Conservation (phyloP, 2,888 invertebrate genomes). For the Lasioglossum zephyrum region DNA sequence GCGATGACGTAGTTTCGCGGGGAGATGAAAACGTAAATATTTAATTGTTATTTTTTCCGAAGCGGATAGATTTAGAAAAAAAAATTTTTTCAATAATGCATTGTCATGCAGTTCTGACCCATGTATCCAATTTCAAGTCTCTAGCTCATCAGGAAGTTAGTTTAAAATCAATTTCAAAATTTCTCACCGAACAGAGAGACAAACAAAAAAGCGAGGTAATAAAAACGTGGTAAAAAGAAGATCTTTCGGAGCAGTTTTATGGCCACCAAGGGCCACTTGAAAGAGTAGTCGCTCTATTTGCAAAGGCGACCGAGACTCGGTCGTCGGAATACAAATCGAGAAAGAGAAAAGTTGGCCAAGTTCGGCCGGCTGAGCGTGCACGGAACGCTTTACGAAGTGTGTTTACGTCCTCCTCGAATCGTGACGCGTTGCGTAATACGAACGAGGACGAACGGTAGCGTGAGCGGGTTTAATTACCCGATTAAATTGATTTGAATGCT, state of each 20-base stretch:
- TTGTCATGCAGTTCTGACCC: too few relatives aligned
- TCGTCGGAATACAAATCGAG: background rate
- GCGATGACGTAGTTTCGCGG: too few relatives aligned
- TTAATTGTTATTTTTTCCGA: too few relatives aligned
- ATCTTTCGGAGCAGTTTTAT: background rate
- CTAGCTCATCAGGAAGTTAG: too few relatives aligned
- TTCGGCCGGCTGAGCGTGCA: background rate
- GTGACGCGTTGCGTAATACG: slow-evolving; percentile 43
- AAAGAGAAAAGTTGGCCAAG: background rate
- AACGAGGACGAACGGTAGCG: slow-evolving; percentile 41
- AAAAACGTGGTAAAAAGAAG: background rate
- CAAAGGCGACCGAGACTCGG: background rate
- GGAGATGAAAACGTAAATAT: too few relatives aligned
- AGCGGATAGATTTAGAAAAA: too few relatives aligned
- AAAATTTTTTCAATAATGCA: too few relatives aligned
- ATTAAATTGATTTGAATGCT: slow-evolving; percentile 51
- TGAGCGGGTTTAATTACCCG: slow-evolving; percentile 49
- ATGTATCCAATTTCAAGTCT: too few relatives aligned
- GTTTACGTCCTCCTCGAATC: slow-evolving; percentile 23
- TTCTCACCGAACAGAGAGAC: too few relatives aligned
- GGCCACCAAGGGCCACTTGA: background rate
- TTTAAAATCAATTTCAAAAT: too few relatives aligned
- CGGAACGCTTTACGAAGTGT: background rate
- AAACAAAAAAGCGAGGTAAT: too few relatives aligned
- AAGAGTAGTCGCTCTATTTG: background rate